Percentiles rank a stretch among this genome's conserved stretches.
Evolutionary conservation across 2,113 vertebrate species (phyloP).

Genomic region (Synodontis membranacea): DNA sequence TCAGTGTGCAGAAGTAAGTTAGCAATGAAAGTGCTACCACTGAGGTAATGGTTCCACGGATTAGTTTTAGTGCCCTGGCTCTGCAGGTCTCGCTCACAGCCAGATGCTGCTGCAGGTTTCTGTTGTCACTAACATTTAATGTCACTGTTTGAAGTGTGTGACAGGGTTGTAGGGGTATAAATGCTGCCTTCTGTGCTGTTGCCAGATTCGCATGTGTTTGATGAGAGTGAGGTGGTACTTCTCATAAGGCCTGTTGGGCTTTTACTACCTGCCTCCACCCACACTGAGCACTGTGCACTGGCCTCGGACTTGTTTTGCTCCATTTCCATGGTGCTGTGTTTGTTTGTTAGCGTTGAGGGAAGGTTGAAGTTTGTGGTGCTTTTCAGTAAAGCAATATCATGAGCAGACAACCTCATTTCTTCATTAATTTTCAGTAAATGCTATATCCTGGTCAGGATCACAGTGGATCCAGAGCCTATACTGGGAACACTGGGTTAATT

Average conservation of each 20-base stretch:
- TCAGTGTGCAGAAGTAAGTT: slow-evolving; percentile 61
- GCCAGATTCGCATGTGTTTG: slow-evolving; percentile 24
- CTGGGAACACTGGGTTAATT: neutral
- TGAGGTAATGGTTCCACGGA: slow-evolving; percentile 69
- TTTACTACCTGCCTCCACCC: slow-evolving; percentile 2
- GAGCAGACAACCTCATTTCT: neutral
- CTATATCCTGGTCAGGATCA: neutral
- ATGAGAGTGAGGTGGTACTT: neutral
- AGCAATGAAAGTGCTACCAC: slow-evolving; percentile 59
- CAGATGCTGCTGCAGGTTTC: slow-evolving; percentile 55
- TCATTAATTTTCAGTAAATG: neutral
- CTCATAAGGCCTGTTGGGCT: neutral
- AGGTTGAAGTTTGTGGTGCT: neutral
- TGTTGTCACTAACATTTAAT: slow-evolving; percentile 22
- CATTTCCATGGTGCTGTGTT: slow-evolving; percentile 6
- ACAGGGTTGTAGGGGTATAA: slow-evolving; percentile 30
- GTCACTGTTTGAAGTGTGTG: neutral
- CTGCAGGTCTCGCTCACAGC: slow-evolving; percentile 50
- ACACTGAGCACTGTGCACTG: neutral
- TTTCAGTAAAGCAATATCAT: neutral
- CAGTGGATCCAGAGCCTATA: neutral
- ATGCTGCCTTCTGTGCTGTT: slow-evolving; percentile 16
- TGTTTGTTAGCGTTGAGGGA: neutral
- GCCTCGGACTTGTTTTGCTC: neutral
- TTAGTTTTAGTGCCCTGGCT: slow-evolving; percentile 63